phyloP scores from a whole-genome alignment of 1,140 invertebrate species.

The Choristoneura fumiferana region DNA sequence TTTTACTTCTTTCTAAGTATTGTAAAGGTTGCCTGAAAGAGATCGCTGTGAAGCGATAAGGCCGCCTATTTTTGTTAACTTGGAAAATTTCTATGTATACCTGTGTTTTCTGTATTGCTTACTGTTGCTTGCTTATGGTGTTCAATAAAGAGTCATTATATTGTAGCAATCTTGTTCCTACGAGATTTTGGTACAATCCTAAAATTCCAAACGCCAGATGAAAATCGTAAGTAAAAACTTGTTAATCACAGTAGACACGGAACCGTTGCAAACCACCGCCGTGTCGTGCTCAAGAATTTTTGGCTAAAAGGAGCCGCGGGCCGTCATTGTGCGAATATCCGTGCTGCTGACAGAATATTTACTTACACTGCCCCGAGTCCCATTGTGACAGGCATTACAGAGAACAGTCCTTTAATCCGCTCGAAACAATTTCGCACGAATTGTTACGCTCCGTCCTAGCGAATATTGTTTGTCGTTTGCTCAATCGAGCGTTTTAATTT shows the following conservation, averaged over 20 bases:
- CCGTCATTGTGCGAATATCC: slow-evolving; percentile 48
- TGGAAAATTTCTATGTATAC: no score
- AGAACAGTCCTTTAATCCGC: slow-evolving; percentile 56
- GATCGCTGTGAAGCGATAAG: no score
- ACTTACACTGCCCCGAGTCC: slow-evolving; percentile 50
- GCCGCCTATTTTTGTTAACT: no score
- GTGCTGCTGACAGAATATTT: slow-evolving; percentile 62
- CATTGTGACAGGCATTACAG: slow-evolving; percentile 56
- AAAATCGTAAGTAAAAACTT: no score
- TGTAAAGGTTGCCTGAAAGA: no score
- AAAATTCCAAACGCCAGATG: no score
- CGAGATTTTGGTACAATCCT: no score
- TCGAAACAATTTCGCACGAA: slow-evolving; percentile 66
- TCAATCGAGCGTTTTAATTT: slow-evolving; percentile 48
- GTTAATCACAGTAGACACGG: neutral
- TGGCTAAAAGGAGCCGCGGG: slow-evolving; percentile 45
- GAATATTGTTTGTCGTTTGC: slow-evolving; percentile 47
- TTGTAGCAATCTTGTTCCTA: no score
- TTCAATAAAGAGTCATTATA: no score
- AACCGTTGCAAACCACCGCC: neutral
- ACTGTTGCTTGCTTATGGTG: no score
- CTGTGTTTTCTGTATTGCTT: no score
- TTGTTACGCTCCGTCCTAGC: slow-evolving; percentile 50
- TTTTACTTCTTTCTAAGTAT: no score
- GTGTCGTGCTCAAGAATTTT: slow-evolving; percentile 51